phyloP scores from a whole-genome alignment of 1,140 invertebrate species.

The Glossosoma conforme region DNA sequence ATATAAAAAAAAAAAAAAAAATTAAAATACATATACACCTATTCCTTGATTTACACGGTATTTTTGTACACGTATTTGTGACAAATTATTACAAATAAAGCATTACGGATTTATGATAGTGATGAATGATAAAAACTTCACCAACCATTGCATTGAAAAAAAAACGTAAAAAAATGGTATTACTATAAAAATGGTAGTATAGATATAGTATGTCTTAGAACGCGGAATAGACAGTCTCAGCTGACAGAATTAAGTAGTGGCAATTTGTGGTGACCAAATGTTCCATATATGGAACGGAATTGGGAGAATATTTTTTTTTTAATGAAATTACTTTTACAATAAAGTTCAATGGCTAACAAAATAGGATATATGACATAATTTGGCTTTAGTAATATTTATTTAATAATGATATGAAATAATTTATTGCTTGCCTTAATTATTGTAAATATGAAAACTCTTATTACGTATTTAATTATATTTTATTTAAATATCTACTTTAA shows the following conservation, averaged over 20 bases:
- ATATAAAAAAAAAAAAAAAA: too few species aligned
- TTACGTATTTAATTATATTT: neutral
- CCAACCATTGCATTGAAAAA: too few species aligned
- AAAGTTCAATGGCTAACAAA: neutral
- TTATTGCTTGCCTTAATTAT: neutral
- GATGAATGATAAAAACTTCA: too few species aligned
- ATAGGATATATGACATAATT: neutral
- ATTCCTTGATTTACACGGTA: too few species aligned
- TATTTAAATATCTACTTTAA: neutral
- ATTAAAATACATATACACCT: too few species aligned
- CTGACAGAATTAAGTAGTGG: too few species aligned
- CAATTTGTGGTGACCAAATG: too few species aligned
- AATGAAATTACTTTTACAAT: neutral
- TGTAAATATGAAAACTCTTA: neutral
- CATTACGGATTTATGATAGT: too few species aligned
- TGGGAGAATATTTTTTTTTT: neutral
- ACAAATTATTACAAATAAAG: too few species aligned
- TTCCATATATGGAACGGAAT: too few species aligned
- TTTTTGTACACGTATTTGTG: too few species aligned
- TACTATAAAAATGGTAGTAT: neutral
- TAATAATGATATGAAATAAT: neutral
- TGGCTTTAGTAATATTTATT: conserved; percentile 1
- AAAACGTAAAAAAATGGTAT: neutral
- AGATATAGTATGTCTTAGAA: neutral
- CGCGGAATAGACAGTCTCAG: too few species aligned